Evolutionary conservation across 2,888 invertebrate genomes (phyloP).

Genomic region (Sepioteuthis lessoniana): DNA sequence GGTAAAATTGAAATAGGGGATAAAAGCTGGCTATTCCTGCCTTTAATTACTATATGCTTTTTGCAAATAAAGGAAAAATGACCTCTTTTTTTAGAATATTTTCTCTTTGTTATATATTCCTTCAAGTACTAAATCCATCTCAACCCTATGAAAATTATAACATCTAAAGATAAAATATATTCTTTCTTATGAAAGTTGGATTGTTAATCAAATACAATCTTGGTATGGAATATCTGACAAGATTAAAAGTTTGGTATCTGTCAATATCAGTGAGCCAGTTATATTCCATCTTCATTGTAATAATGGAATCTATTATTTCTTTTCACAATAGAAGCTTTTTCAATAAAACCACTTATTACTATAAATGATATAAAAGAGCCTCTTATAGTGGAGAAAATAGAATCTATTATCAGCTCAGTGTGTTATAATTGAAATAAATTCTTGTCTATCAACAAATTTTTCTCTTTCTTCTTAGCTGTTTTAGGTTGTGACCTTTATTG

Average conservation of each 20-base stretch:
- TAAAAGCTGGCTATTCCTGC: no score
- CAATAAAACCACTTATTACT: not conserved
- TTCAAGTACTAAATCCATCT: no score
- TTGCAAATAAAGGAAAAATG: no score
- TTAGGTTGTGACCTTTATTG: not conserved
- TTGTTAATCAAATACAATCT: no score
- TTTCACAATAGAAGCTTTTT: not conserved
- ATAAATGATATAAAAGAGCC: slow-evolving; percentile 16
- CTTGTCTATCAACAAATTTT: not conserved
- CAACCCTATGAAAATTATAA: no score
- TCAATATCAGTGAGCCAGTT: not conserved
- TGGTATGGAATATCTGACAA: not conserved
- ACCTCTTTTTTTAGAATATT: no score
- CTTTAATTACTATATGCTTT: no score
- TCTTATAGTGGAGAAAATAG: not conserved
- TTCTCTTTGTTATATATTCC: no score
- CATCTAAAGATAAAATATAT: no score
- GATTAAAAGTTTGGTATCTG: not conserved
- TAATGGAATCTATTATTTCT: not conserved
- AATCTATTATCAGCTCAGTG: not conserved
- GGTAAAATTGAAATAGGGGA: no score
- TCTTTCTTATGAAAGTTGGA: no score
- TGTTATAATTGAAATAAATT: not conserved
- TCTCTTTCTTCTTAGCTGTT: not conserved
- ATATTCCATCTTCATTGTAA: not conserved